Evolutionary conservation across 2,797 vertebrate genomes (phyloP).

Genomic region (Poeciliopsis paucimaculata): DNA sequence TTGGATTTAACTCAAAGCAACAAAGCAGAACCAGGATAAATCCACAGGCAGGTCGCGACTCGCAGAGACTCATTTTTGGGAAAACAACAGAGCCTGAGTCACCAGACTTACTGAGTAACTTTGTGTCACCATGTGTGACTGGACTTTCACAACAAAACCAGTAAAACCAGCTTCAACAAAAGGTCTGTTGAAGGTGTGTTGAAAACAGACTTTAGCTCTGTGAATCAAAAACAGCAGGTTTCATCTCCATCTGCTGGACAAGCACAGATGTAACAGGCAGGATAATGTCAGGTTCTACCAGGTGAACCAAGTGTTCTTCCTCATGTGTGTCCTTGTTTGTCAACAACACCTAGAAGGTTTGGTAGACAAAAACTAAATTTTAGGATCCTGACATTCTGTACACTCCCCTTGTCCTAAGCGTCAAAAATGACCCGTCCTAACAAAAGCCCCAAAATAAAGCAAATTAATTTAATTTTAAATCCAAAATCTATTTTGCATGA

Average conservation of each 20-base stretch:
- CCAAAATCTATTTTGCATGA: too few species aligned
- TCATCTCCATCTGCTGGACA: constrained; percentile 32
- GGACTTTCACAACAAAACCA: neutral
- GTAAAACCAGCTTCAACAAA: neutral
- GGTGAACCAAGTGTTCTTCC: too few species aligned
- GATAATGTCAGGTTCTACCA: too few species aligned
- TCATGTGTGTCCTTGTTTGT: too few species aligned
- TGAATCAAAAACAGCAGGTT: neutral
- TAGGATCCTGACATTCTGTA: too few species aligned
- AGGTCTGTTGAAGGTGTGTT: neutral
- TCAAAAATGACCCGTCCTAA: too few species aligned
- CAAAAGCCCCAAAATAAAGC: too few species aligned
- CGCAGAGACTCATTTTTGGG: constrained; percentile 2
- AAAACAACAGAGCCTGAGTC: constrained; percentile 33
- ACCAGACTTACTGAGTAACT: constrained; percentile 9
- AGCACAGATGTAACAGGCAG: neutral
- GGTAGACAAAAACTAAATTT: too few species aligned
- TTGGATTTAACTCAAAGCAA: constrained; percentile 20
- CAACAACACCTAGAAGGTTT: too few species aligned
- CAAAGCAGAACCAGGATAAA: neutral
- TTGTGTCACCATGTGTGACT: neutral
- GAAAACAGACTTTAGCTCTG: neutral
- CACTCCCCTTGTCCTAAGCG: too few species aligned
- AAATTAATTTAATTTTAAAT: too few species aligned
- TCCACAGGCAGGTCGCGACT: constrained; percentile 5